Conservation (phyloP, 2,888 invertebrate species). For the Palloptera scutellata region DNA sequence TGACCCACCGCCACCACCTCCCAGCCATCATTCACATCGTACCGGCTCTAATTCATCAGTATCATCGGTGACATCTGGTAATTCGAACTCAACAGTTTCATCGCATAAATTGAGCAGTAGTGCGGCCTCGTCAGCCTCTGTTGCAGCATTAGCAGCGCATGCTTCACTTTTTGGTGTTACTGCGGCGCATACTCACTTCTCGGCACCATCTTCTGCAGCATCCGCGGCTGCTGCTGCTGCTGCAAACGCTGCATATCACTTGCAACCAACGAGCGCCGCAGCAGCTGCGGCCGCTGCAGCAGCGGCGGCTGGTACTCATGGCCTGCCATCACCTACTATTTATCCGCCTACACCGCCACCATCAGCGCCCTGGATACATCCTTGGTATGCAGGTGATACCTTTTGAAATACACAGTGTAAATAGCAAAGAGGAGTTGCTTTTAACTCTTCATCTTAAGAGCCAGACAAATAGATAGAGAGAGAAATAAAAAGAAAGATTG, state of each 20-base stretch:
- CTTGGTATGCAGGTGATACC: conserved; percentile 64
- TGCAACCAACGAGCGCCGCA: conserved; percentile 35
- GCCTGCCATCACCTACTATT: conserved; percentile 64
- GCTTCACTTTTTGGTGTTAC: conserved; percentile 31
- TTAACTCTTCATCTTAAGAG: background rate
- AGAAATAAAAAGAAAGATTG: background rate
- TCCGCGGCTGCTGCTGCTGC: conserved; percentile 40
- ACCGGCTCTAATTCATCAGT: conserved; percentile 44
- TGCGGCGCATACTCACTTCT: conserved; percentile 40
- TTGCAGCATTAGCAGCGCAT: conserved; percentile 41
- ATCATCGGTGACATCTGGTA: conserved; percentile 42
- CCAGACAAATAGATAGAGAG: background rate
- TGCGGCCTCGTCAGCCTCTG: conserved; percentile 40
- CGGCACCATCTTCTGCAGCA: conserved; percentile 34
- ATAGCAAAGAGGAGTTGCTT: background rate
- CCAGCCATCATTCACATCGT: conserved; percentile 37
- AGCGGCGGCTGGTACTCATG: conserved; percentile 53
- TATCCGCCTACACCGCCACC: conserved; percentile 65
- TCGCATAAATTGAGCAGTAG: conserved; percentile 37
- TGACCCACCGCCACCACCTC: conserved; percentile 32
- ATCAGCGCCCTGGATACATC: conserved; percentile 64
- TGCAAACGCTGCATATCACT: conserved; percentile 38
- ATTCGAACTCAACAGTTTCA: conserved; percentile 30
- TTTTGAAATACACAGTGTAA: conserved; percentile 47
- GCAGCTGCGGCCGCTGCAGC: conserved; percentile 43